Evolutionary conservation across 1,140 invertebrate genomes (phyloP), one percentile per base, ranked within the genome.

Genomic region (Subanguina moxae): DNA sequence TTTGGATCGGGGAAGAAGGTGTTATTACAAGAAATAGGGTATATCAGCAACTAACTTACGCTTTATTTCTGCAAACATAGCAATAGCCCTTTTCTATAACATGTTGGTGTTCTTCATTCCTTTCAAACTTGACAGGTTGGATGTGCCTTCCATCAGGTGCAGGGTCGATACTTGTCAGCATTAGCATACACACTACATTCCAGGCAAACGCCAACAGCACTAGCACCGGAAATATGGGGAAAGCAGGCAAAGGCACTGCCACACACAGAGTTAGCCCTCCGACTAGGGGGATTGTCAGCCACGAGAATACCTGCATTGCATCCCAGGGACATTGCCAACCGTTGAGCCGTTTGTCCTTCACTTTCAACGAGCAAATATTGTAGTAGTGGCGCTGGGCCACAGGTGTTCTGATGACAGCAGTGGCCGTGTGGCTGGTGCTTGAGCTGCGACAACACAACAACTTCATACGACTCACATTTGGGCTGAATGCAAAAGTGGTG

Each of bases 21-120:
- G 1, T 64, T 32, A 19, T 38, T 56, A 27, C 83, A 97, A 97
- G 1, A 92, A 83, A 68, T 80, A 82, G 13, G 67, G 65, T 21
- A 67, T 19, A 3, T 15, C 17, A 32, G 15, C 11, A 21, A 65
- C 30, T 1, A 30, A 56, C 67, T 72, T 72, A 68, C 67, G 57
- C 48, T 15, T 71, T 48, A 27, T 27, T 45, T 23, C 52, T 70
- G 38, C 67, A 68, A 13, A 68, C 67, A 57, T 68, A 45, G 67
- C 67, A 68, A 32, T 52, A 68, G n/a, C 61, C 61, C 8, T 68
- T 68, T 28, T 68, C 67, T 9, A 68, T 68, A 1, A 68, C 67
- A 57, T 68, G 67, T 30, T 70, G 46, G 68, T 68, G 67, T 21
- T 71, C 13, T 48, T 70, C 43, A 15, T 52, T 52, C 23, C 67